phyloP scores from a whole-genome alignment of 2,888 invertebrate genomes.

The Mythimna lalbum region DNA sequence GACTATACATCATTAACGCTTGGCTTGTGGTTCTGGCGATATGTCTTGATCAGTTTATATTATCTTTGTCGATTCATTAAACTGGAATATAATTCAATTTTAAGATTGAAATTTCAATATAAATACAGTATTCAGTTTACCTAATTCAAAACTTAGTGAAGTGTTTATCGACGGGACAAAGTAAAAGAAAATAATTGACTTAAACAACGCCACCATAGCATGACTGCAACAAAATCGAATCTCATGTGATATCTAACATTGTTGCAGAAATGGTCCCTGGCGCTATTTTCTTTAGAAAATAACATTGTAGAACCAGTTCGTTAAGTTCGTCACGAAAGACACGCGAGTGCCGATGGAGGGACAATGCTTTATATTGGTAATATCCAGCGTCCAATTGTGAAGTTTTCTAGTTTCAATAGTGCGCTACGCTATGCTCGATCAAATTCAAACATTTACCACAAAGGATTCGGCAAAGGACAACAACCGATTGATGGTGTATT shows the following conservation, averaged over 20 bases:
- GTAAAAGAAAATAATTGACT: background rate
- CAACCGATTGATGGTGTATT: background rate
- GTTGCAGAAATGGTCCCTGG: constrained; percentile 11
- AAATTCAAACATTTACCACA: background rate
- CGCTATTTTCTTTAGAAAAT: constrained; percentile 31
- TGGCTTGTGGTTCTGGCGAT: background rate
- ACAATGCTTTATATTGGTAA: constrained; percentile 19
- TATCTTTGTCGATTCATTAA: background rate
- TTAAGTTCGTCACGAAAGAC: constrained; percentile 39
- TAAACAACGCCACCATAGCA: background rate
- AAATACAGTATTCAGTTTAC: no score
- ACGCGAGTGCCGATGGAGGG: constrained; percentile 21
- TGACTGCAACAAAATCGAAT: constrained; percentile 35
- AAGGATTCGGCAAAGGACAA: background rate
- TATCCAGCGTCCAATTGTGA: constrained; percentile 11
- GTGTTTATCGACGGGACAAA: background rate
- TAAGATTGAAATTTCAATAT: no score
- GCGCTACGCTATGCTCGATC: background rate
- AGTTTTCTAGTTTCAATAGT: constrained; percentile 13
- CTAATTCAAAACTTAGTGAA: background rate
- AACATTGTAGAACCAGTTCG: constrained; percentile 32
- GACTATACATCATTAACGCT: constrained; percentile 36
- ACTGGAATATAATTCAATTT: no score
- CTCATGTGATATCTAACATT: constrained; percentile 30
- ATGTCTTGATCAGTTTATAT: background rate